These are phyloP conservation scores for Seira musarum DNA, from an alignment of 2,888 invertebrate genomes.

Conservation along the genomic window DNA sequence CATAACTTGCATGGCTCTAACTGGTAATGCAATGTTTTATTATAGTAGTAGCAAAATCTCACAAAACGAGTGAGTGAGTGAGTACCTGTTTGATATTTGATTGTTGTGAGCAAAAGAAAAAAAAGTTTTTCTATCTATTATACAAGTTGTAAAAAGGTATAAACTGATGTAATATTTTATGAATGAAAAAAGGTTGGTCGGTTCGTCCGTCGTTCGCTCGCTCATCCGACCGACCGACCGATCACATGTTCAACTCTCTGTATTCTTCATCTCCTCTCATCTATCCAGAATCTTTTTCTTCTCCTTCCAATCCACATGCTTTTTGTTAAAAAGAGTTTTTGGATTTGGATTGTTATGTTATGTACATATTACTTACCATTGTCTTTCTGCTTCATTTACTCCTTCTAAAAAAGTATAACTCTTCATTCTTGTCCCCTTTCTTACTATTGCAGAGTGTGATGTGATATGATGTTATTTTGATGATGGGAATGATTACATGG, in stretches of 20 bases:
- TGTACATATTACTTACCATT: neutral
- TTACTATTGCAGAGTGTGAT: no score
- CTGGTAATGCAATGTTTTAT: neutral
- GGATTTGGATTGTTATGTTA: no score
- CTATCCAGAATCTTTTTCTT: slow-evolving; percentile 51
- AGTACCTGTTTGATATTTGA: slow-evolving; percentile 41
- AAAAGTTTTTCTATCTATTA: neutral
- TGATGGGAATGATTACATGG: slow-evolving; percentile 40
- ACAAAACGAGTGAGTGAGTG: neutral
- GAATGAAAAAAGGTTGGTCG: slow-evolving; percentile 35
- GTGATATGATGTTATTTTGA: neutral
- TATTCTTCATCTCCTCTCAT: slow-evolving; percentile 14
- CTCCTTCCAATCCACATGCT: neutral
- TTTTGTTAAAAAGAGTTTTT: neutral
- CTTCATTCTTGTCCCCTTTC: slow-evolving; percentile 35
- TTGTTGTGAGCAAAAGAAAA: neutral
- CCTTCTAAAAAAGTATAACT: slow-evolving; percentile 38
- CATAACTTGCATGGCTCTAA: no score
- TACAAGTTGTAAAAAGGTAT: slow-evolving; percentile 31
- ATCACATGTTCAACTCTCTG: slow-evolving; percentile 54
- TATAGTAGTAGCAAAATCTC: slow-evolving; percentile 9
- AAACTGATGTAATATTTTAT: slow-evolving; percentile 58
- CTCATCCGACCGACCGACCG: neutral
- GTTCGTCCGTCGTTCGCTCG: no score
- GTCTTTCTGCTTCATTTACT: slow-evolving; percentile 56